phyloP scores from a whole-genome alignment of 2,113 vertebrate genomes.

The Crotalus tigris region DNA sequence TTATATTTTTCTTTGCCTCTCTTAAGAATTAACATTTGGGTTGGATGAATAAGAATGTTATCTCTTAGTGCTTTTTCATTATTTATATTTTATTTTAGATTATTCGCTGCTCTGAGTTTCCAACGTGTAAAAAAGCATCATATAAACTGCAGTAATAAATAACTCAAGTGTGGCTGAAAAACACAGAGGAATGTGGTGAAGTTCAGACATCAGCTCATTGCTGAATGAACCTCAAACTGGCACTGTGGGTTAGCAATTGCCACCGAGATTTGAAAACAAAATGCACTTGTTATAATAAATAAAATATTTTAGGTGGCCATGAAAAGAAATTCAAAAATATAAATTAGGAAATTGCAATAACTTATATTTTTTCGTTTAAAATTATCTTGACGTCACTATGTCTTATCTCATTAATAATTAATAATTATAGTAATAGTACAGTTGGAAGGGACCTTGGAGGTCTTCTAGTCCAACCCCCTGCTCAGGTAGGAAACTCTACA shows the following conservation, averaged over 20 bases:
- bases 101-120: not conserved
- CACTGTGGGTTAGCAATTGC: not conserved
- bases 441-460: too few relatives aligned
- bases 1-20: not conserved
- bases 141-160: not conserved
- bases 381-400: not conserved
- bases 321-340: not conserved
- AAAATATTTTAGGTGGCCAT: not conserved
- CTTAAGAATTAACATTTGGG: not conserved
- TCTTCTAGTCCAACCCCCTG: too few relatives aligned
- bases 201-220: too few relatives aligned
- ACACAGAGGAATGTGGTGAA: not conserved
- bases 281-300: not conserved
- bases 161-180: not conserved
- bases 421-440: too few relatives aligned
- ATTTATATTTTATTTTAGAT: not conserved
- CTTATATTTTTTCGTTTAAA: not conserved
- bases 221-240: not conserved
- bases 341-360: not conserved
- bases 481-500: too few relatives aligned
- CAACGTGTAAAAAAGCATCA: not conserved
- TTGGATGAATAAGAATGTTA: not conserved
- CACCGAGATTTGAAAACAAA: not conserved
- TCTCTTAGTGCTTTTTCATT: not conserved
- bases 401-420: not conserved